Conservation (phyloP, 2,888 invertebrate genomes). For the Parapristionchus giblindavisi region DNA sequence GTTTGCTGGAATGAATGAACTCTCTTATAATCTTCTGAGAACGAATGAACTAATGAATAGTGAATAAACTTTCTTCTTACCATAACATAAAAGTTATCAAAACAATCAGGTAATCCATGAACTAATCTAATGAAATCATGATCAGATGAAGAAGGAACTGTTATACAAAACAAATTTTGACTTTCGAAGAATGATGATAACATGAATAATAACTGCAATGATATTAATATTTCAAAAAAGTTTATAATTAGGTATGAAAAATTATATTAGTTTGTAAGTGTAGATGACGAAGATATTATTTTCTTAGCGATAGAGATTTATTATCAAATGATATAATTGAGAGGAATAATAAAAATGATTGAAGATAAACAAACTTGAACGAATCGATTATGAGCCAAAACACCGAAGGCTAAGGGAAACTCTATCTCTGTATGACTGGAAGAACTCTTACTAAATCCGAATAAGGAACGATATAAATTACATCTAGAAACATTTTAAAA, state of each 20-base stretch:
- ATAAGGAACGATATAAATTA: background rate
- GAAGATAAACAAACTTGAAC: background rate
- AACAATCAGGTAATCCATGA: slow-evolving; percentile 19
- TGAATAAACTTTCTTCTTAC: background rate
- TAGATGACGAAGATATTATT: background rate
- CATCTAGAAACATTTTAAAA: background rate
- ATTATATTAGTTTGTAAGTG: no score
- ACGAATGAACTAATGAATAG: background rate
- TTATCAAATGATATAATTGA: background rate
- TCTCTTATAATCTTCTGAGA: background rate
- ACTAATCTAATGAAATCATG: slow-evolving; percentile 12
- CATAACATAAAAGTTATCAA: slow-evolving; percentile 15
- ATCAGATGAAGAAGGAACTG: background rate
- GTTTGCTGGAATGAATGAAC: slow-evolving; percentile 7
- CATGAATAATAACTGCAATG: slow-evolving; percentile 12
- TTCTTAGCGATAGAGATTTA: background rate
- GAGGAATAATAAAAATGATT: background rate
- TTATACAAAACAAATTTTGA: slow-evolving; percentile 7
- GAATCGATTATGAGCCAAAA: slow-evolving; percentile 19
- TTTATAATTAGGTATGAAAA: no score
- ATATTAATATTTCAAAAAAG: no score
- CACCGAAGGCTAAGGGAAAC: slow-evolving; percentile 10
- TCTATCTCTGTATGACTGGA: background rate
- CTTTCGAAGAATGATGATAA: slow-evolving; percentile 8
- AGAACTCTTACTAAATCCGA: slow-evolving; percentile 11